phyloP scores from a whole-genome alignment of 1,140 invertebrate species.

The Potamilus streckersoni region DNA sequence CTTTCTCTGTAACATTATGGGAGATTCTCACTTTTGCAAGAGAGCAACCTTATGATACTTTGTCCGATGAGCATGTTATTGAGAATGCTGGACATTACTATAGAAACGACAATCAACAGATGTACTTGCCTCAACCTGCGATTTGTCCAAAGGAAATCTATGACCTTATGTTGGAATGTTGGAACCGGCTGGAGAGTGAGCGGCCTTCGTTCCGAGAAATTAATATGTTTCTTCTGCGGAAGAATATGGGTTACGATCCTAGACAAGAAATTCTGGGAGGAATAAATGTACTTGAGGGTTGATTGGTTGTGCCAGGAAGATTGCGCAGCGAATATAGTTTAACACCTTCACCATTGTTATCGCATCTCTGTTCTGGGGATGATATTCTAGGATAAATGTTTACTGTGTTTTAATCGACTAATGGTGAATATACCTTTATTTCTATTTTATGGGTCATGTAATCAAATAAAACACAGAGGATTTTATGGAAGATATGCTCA shows the following conservation, averaged over 20 bases:
- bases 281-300: conserved; percentile 47
- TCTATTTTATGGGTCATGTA: too few relatives aligned
- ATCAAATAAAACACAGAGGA: too few relatives aligned
- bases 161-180: conserved; percentile 94
- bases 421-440: too few relatives aligned
- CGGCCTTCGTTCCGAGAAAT: conserved; percentile 92
- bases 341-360: too few relatives aligned
- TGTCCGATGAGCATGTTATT: conserved; percentile 83
- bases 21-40: conserved; percentile 88
- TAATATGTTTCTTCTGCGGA: conserved; percentile 89
- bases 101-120: conserved; percentile 58
- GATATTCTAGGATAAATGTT: too few relatives aligned
- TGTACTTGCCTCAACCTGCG: conserved; percentile 55
- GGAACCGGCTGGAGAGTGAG: conserved; percentile 81
- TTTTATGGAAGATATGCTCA: too few relatives aligned
- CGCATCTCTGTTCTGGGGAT: too few relatives aligned
- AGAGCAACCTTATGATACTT: conserved; percentile 83
- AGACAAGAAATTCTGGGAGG: conserved; percentile 50
- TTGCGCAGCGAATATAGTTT: too few relatives aligned
- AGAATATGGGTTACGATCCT: conserved; percentile 79
- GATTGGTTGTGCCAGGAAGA: background rate
- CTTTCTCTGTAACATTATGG: conserved; percentile 90
- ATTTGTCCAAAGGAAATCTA: conserved; percentile 72
- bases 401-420: too few relatives aligned
- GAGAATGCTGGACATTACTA: conserved; percentile 72